Conservation (phyloP, 2,113 vertebrate species). For the Chinchilla lanigera region DNA sequence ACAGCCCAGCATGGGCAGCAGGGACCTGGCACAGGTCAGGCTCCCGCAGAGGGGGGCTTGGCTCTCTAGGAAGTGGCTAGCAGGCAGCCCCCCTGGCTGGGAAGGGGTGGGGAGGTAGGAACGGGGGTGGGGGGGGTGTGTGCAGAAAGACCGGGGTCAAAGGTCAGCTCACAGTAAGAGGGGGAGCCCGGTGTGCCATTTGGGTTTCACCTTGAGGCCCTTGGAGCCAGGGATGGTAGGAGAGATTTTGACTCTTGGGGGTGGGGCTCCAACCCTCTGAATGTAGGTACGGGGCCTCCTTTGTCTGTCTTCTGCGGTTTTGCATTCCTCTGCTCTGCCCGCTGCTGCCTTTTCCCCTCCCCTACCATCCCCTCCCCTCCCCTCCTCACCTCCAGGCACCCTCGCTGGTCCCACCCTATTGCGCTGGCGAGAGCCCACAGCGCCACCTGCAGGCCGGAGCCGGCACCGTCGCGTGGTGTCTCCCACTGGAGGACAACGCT, state of each 20-base stretch:
- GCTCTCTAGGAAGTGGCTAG: not conserved
- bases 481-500: rapidly evolving
- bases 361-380: rapidly evolving
- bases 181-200: not conserved
- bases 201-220: not conserved
- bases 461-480: not conserved
- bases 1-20: not conserved
- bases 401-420: rapidly evolving
- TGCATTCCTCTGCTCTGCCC: not conserved
- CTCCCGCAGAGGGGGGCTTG: not conserved
- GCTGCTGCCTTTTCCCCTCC: not conserved
- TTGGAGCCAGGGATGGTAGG: too few relatives aligned
- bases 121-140: not conserved
- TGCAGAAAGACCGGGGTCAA: not conserved
- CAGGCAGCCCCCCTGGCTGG: too few relatives aligned
- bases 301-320: not conserved
- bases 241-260: not conserved
- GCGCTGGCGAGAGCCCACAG: conserved; percentile 43
- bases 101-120: not conserved
- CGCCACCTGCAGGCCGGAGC: conserved; percentile 54
- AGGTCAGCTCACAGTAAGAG: not conserved
- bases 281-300: not conserved
- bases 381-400: not conserved
- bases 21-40: not conserved
- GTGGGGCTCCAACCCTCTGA: not conserved